phyloP scores from a whole-genome alignment of 2,888 invertebrate species.

The Idaea dimidiata region DNA sequence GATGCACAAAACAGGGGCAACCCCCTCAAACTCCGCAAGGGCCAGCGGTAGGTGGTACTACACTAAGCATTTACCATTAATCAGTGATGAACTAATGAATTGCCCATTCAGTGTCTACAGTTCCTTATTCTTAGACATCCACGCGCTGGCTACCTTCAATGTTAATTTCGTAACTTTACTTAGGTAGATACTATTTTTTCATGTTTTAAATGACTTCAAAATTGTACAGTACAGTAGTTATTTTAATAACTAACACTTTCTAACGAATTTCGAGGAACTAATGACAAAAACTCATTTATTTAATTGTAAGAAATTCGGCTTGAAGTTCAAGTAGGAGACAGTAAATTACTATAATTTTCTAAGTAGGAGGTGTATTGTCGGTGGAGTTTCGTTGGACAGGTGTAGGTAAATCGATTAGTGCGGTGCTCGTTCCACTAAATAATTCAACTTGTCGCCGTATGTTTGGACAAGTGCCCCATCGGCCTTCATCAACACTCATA shows the following conservation, averaged over 20 bases:
- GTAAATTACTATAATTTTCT: background rate
- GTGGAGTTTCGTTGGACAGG: conserved; percentile 48
- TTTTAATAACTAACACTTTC: background rate
- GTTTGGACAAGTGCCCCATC: conserved; percentile 75
- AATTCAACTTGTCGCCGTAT: conserved; percentile 66
- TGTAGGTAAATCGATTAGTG: conserved; percentile 72
- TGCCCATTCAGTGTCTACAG: conserved; percentile 31
- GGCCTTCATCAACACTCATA: conserved; percentile 75
- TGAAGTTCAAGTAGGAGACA: conserved; percentile 1
- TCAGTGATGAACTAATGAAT: conserved; percentile 59
- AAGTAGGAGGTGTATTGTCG: conserved; percentile 2
- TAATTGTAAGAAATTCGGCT: background rate
- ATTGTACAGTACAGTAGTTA: background rate
- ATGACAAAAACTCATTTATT: background rate
- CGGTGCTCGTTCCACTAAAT: conserved; percentile 63
- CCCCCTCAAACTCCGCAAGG: conserved; percentile 50
- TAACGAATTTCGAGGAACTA: background rate
- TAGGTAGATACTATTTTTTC: background rate
- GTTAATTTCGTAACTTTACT: conserved; percentile 4
- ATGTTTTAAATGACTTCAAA: background rate
- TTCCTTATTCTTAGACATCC: conserved; percentile 7
- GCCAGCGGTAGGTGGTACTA: conserved; percentile 46
- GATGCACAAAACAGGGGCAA: conserved; percentile 51
- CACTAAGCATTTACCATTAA: conserved; percentile 42
- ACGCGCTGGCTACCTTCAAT: background rate